Conservation (phyloP, 2,888 invertebrate genomes). For the Liposcelis brunnea region DNA sequence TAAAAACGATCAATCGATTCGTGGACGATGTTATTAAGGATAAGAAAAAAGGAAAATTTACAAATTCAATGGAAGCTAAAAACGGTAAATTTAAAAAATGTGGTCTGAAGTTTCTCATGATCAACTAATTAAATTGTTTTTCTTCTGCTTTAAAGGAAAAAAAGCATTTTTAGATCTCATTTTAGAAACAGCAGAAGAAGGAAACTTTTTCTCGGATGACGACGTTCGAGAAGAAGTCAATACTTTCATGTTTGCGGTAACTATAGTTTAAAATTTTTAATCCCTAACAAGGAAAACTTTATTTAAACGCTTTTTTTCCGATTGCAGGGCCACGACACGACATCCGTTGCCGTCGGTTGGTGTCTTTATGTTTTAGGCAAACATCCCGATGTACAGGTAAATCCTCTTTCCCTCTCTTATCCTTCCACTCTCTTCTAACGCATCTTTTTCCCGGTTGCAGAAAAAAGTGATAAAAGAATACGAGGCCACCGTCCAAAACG, state of each 20-base stretch:
- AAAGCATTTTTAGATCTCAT: slow-evolving; percentile 36
- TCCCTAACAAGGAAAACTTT: too few species aligned
- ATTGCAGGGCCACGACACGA: too few species aligned
- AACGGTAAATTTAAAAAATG: too few species aligned
- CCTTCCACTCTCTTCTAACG: neutral
- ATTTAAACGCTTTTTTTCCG: too few species aligned
- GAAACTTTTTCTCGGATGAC: slow-evolving; percentile 21
- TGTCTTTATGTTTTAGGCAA: slow-evolving; percentile 33
- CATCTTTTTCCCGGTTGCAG: slow-evolving; percentile 15
- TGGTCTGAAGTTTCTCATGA: too few species aligned
- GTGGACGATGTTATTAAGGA: neutral
- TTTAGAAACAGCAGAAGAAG: slow-evolving; percentile 29
- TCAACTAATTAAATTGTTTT: too few species aligned
- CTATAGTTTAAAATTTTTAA: too few species aligned
- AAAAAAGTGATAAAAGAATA: slow-evolving; percentile 22
- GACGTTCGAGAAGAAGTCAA: slow-evolving; percentile 27
- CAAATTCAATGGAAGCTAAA: too few species aligned
- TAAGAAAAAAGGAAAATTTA: too few species aligned
- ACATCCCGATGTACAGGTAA: slow-evolving; percentile 33
- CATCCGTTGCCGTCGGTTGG: slow-evolving; percentile 36
- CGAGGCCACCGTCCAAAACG: slow-evolving; percentile 16
- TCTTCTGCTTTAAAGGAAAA: slow-evolving; percentile 11
- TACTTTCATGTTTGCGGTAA: slow-evolving; percentile 27
- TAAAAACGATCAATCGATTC: slow-evolving; percentile 33
- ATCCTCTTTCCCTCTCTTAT: too few species aligned